phyloP scores from a whole-genome alignment of 2,113 vertebrate species.

The Cyrtonyx montezumae region DNA sequence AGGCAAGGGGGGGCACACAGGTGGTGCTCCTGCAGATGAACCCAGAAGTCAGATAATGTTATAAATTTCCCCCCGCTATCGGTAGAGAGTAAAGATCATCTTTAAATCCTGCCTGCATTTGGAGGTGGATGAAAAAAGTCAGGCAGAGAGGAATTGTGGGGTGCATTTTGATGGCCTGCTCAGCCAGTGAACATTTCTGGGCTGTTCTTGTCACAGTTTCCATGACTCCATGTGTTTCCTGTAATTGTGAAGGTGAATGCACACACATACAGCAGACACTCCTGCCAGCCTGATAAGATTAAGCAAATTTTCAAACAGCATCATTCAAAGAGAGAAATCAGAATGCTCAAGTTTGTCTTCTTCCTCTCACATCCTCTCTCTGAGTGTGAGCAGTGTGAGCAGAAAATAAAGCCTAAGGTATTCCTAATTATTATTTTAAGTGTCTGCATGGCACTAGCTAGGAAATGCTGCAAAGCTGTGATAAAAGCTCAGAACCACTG shows the following conservation, averaged over 20 bases:
- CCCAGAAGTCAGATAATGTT: not conserved
- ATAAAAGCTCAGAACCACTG: not conserved
- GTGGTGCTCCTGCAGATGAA: accelerated
- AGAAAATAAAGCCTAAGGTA: not conserved
- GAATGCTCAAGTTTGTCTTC: not conserved
- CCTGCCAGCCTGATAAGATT: not conserved
- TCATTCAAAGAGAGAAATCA: not conserved
- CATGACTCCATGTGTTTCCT: not conserved
- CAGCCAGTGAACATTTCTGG: not conserved
- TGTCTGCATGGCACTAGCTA: not conserved
- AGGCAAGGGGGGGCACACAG: not conserved
- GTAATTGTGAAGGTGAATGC: not conserved
- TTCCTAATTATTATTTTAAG: not conserved
- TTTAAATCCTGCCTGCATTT: not conserved
- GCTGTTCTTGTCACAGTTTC: not conserved
- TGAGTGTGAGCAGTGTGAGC: not conserved
- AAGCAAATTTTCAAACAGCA: not conserved
- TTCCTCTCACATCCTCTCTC: not conserved
- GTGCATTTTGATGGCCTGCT: not conserved
- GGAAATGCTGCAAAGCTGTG: not conserved
- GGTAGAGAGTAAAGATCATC: not conserved
- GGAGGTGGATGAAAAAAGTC: not conserved
- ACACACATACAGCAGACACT: not conserved
- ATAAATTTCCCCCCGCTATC: not conserved
- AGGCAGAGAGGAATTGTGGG: not conserved